Base-by-base conservation (phyloP, 2,113 vertebrate genomes). In the Globicephala melas region DNA sequence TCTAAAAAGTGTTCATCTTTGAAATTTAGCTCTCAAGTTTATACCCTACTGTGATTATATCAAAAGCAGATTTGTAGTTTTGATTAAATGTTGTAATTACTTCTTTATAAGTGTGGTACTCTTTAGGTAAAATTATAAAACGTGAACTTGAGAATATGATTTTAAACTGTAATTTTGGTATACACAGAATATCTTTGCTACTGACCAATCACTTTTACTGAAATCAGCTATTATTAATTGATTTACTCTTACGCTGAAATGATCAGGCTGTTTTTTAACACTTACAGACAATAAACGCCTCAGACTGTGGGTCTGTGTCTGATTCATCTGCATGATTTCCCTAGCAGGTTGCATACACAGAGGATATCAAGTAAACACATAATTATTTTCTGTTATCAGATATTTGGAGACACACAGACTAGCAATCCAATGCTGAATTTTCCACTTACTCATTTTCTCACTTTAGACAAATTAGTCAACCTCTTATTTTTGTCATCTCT, bases 101-200 rank as follows among this genome's bases (percentile, higher is more conserved):
- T 85, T 91, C n/a, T 83, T 92, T 36, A 58, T 47, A 95, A 94
- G 76, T 89, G 67, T 76, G n/a, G 20, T 55, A 86, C 36, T 89
- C 62, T 95, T 76, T 71, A 73, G 70, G 83, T 96, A 92, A 92
- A 97, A 60, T 93, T 90, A 91, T 89, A 62, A 92, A 93, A 41
- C 55, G 91, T 92, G 50, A 96, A 87, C 68, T 85, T 47, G 71
- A 96, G 77, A 93, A 67, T 94, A 70, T 96, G 80, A 83, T 71
- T 96, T 91, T 87, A 83, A 97, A 85, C 38, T 70, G 25, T 50
- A 76, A 94, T 97, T 89, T 96, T 73, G 76, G 68, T 85, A 10
- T 87, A 58, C 5, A 41, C 1, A 91, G 53, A 91, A 87, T 36
- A 71, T 33, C 18, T 90, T 91, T 88, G 14, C 92, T 60, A 84